Evolutionary conservation across 2,113 vertebrate genomes (phyloP).

Genomic region (Gorsachius goisagi): DNA sequence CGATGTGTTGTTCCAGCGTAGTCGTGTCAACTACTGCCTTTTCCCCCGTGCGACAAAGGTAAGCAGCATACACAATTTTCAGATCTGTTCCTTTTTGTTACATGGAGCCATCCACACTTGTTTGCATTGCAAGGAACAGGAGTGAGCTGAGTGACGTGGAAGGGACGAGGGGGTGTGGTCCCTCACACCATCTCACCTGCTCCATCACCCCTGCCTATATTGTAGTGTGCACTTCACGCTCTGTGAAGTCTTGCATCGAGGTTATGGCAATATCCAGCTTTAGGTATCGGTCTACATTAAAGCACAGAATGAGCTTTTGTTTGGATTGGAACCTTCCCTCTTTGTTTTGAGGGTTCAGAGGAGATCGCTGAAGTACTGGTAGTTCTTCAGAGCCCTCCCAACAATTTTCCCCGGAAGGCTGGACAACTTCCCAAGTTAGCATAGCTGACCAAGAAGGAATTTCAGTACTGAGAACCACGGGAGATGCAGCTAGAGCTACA

Average conservation of each 20-base stretch:
- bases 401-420: not conserved
- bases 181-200: not conserved
- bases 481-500: not conserved
- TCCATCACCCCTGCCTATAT: fast-evolving
- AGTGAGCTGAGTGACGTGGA: not conserved
- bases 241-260: not conserved
- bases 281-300: fast-evolving
- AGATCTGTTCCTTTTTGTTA: not conserved
- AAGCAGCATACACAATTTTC: not conserved
- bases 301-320: not conserved
- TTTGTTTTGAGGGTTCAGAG: not conserved
- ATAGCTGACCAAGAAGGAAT: not conserved
- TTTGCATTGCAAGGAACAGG: not conserved
- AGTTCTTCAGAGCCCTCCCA: not conserved
- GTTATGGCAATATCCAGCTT: not conserved
- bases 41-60: not conserved
- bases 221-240: not conserved
- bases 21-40: not conserved
- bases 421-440: not conserved
- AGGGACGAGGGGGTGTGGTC: not conserved
- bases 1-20: not conserved
- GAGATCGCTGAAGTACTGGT: not conserved
- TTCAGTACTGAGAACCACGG: not conserved
- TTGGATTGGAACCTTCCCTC: not conserved
- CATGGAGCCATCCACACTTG: not conserved